Percentiles rank a stretch among this genome's conserved stretches.
Conservation (phyloP, 2,113 vertebrate species). For the Deroptyus accipitrinus region DNA sequence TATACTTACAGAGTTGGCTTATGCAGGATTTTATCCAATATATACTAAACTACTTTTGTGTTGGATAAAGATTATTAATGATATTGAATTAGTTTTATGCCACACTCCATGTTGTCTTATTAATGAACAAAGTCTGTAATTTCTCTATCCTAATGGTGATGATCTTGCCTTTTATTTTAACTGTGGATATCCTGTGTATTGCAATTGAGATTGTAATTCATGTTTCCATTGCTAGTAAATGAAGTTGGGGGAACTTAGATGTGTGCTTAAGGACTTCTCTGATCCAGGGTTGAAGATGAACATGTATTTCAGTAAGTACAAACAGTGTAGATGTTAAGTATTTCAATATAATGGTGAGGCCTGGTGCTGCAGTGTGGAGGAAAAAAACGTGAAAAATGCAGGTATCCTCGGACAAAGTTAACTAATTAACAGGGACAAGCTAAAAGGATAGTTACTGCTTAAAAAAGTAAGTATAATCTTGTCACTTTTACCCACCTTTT, state of each 20-base stretch:
- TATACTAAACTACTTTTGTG: not conserved
- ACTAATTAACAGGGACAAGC: not conserved
- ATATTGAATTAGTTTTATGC: not conserved
- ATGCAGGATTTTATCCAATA: not conserved
- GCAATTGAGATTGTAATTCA: not conserved
- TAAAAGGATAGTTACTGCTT: not conserved
- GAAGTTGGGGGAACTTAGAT: not conserved
- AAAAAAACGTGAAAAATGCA: not conserved
- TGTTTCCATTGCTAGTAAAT: not conserved
- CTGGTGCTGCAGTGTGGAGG: not conserved
- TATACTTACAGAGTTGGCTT: not conserved
- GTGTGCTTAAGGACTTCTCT: not conserved
- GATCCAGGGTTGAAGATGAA: not conserved
- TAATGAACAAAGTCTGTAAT: not conserved
- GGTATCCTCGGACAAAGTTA: not conserved
- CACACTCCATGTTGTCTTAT: not conserved
- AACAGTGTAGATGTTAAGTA: not conserved
- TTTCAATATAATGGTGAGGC: not conserved
- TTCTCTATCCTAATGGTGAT: not conserved
- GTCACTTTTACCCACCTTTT: not conserved
- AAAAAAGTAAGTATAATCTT: not conserved
- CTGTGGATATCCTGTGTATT: not conserved
- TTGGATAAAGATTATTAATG: not conserved
- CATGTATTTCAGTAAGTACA: not conserved
- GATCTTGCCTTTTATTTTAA: not conserved